Conservation (phyloP, 2,113 vertebrate genomes). For the Equus przewalskii region DNA sequence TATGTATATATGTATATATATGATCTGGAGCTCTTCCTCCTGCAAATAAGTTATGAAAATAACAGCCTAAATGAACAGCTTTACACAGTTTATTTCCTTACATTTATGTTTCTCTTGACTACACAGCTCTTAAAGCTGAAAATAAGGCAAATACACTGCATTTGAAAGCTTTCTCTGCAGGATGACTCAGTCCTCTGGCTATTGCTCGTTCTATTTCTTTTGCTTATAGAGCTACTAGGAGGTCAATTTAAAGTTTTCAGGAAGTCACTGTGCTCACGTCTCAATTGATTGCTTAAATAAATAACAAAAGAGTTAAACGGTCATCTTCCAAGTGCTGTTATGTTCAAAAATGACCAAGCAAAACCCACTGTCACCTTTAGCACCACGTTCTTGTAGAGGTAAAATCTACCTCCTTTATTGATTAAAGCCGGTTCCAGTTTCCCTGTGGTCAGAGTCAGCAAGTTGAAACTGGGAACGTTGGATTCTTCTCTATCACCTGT, state of each 20-base stretch:
- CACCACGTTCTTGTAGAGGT: not conserved
- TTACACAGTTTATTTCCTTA: not conserved
- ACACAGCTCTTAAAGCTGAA: constrained; percentile 18
- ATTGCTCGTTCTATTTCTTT: constrained; percentile 55
- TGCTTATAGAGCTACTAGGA: constrained; percentile 46
- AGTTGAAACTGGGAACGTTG: not conserved
- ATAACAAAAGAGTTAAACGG: constrained; percentile 51
- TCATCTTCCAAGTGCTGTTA: not conserved
- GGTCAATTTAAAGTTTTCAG: constrained; percentile 67
- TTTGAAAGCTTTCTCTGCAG: constrained; percentile 66
- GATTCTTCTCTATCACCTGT: not conserved
- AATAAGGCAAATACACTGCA: not conserved
- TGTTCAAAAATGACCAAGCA: constrained; percentile 53
- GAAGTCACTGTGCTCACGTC: constrained; percentile 10
- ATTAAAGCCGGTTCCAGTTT: not conserved
- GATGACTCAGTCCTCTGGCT: constrained; percentile 69
- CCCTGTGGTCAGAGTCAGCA: not conserved
- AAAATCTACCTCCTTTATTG: constrained; percentile 37
- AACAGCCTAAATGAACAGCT: not conserved
- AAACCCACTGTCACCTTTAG: not conserved
- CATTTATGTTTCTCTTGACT: constrained; percentile 27
- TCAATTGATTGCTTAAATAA: constrained; percentile 71
- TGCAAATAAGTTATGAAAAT: not conserved
- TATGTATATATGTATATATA: not conserved
- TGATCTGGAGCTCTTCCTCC: not conserved